phyloP scores from a whole-genome alignment of 2,888 invertebrate species.

The Hirtodrosophila cameraria region DNA sequence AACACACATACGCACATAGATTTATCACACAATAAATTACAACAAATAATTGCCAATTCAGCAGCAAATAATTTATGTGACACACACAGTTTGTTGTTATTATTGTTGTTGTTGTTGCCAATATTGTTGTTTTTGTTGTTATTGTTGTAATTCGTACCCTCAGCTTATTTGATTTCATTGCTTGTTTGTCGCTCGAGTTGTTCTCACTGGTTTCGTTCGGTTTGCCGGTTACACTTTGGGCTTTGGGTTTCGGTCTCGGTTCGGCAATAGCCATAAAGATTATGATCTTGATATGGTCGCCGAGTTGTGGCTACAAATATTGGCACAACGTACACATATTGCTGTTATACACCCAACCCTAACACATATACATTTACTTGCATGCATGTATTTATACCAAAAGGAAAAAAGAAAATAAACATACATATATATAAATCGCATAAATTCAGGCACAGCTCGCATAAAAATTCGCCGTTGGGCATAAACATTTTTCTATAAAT shows the following conservation, averaged over 20 bases:
- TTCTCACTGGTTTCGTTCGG: conserved; percentile 29
- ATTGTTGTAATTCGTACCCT: conserved; percentile 34
- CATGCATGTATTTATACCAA: conserved; percentile 1
- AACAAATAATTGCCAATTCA: conserved; percentile 74
- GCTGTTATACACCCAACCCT: conserved; percentile 8
- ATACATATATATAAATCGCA: conserved; percentile 43
- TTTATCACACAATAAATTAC: conserved; percentile 71
- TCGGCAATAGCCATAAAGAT: conserved; percentile 67
- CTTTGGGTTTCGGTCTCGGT: too few species aligned
- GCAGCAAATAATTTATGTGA: conserved; percentile 69
- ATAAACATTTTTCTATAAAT: conserved; percentile 58
- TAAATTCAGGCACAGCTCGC: conserved; percentile 57
- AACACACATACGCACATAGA: conserved; percentile 24
- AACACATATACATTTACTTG: conserved; percentile 22
- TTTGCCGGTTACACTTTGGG: conserved; percentile 36
- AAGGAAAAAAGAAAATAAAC: conserved; percentile 5
- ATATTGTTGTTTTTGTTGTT: conserved; percentile 12
- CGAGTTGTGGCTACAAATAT: conserved; percentile 49
- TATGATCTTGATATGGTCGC: conserved; percentile 67
- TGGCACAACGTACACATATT: conserved; percentile 49
- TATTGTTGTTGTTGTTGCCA: conserved; percentile 8
- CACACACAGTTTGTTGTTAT: conserved; percentile 60
- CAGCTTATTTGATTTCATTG: conserved; percentile 66
- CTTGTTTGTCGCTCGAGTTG: conserved; percentile 70
- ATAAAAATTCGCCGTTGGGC: conserved; percentile 51